Evolutionary conservation across 2,888 invertebrate genomes (phyloP), one percentile per base, ranked within the genome.

Genomic region (Hoplodrina blanda): DNA sequence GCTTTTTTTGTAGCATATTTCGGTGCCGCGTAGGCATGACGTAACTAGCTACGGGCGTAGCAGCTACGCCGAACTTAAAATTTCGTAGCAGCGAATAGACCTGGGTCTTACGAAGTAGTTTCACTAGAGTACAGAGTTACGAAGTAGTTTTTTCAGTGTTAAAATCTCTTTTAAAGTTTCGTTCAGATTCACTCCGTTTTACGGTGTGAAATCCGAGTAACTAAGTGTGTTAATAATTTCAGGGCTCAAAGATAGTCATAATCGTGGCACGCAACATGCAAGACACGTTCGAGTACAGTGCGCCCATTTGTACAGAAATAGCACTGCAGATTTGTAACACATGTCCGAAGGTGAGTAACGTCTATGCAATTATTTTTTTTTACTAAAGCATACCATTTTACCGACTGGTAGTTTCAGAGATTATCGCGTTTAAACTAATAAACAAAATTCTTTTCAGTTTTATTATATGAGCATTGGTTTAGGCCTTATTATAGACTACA

Each of bases 251-350:
- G 76, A 87, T 95, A 19, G 94, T 96, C 8, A 89, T 96, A 7
- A 92, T 95, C 54, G 92, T 95, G 33, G 95, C 92, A 4, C 90
- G 95, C 5, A 89, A 94, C 60, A 54, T 76, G 49, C 81, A 85
- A 50, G 95, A 95, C 74, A 81, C 91, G 0, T 96, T 96, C 77
- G 94, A 95, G 73, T 85, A 86, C 50, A 95, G 88, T 76, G 92
- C 95, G 2, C 95, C 95, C 0, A 67, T 94, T 5, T 20, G 95
- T 2, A 91, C 94, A 0, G 95, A 95, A 80, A 92, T 96, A 30
- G 88, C 95, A 1, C 75, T 95, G 55, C 95, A 95, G 82, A 95
- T 94, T 50, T 95, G 95, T 82, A 95, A 94, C 70, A 85, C 83
- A 10, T 94, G 94, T 53, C 95, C 95, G 0, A 49, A 81, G 74